These are phyloP conservation scores for Rhodinocichla rosea DNA, from an alignment of 2,113 vertebrate genomes.

Conservation along the genomic window DNA sequence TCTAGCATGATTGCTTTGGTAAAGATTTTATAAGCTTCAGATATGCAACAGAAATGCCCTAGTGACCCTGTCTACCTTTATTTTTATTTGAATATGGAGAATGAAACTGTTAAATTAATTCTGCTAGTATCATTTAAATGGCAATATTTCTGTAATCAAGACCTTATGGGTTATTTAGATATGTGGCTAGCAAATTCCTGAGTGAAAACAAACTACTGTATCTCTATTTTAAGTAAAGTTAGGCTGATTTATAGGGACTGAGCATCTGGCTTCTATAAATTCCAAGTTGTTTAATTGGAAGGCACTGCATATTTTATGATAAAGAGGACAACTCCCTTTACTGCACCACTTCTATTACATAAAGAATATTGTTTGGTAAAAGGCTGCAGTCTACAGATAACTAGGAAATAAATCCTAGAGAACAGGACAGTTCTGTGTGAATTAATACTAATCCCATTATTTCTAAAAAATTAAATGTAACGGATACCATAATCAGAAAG, in stretches of 20 bases:
- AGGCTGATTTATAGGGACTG: background rate
- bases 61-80: background rate
- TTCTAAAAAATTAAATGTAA: background rate
- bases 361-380: background rate
- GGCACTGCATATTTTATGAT: background rate
- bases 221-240: background rate
- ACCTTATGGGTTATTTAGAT: background rate
- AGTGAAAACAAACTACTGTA: background rate
- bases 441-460: background rate
- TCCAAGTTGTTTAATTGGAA: background rate
- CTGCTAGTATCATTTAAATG: background rate
- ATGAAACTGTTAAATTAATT: background rate
- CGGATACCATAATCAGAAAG: background rate
- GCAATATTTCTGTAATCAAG: background rate
- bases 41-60: background rate
- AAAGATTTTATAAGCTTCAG: background rate
- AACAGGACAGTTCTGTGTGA: background rate
- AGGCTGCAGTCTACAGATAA: background rate
- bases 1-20: background rate
- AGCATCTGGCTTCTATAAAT: background rate
- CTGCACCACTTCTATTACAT: background rate
- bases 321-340: background rate
- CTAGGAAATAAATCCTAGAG: background rate
- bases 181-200: background rate
- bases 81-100: background rate